A percentile compares a stretch with the other conserved stretches of the same genome.
Evolutionary conservation across 1,140 invertebrate genomes (phyloP).

Genomic region (Triops longicaudatus): DNA sequence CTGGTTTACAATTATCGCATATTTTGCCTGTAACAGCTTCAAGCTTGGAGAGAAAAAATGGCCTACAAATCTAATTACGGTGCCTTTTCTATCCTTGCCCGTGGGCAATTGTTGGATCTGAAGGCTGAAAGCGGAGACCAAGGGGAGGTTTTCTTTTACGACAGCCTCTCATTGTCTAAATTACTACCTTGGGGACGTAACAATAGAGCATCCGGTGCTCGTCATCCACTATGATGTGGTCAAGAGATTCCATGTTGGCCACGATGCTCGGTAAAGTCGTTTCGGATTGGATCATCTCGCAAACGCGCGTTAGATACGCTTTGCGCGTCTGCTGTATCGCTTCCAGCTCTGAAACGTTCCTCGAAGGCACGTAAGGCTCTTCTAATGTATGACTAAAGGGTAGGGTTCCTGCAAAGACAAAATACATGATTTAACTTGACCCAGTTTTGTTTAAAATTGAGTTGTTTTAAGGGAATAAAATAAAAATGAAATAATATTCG

Average conservation of each 20-base stretch:
- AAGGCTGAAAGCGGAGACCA: not conserved
- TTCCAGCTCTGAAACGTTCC: not conserved
- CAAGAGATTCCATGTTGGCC: constrained; percentile 38
- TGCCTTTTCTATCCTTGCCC: constrained; percentile 26
- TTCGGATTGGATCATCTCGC: not conserved
- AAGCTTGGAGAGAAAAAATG: too few species aligned
- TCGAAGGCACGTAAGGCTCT: not conserved
- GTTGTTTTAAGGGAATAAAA: not conserved
- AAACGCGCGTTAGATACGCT: not conserved
- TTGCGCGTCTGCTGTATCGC: not conserved
- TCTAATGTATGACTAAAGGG: not conserved
- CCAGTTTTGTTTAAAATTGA: not conserved
- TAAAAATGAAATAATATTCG: not conserved
- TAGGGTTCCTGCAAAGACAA: not conserved
- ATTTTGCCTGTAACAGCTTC: too few species aligned
- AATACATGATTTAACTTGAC: not conserved
- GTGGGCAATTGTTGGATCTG: constrained; percentile 25
- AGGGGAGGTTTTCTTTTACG: not conserved
- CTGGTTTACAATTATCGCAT: too few species aligned
- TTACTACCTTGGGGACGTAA: constrained; percentile 76
- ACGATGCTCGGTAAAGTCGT: not conserved
- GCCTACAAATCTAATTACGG: too few species aligned
- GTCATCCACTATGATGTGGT: constrained; percentile 70
- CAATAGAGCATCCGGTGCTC: constrained; percentile 76
- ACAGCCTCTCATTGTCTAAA: constrained; percentile 36